Evolutionary conservation across 1,140 invertebrate species (phyloP), one percentile per base, ranked within the genome.

Genomic region (Zaprionus davidi): DNA sequence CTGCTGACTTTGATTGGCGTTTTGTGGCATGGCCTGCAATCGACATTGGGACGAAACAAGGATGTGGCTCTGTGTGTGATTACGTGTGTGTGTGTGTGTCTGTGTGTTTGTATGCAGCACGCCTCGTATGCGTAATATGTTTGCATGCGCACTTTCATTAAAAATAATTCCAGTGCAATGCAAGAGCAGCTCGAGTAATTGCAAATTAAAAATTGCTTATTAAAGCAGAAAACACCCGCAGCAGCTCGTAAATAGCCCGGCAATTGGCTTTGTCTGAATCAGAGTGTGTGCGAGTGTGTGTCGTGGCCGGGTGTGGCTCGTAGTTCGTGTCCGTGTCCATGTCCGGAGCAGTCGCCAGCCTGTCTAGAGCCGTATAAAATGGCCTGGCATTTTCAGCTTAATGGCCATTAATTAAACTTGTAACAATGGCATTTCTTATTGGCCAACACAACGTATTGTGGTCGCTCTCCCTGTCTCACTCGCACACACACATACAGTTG

Each of bases 141-240:
- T 75, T 85, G 82, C 79, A 82, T 90, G 82, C 53, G 76, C 76
- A 78, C 76, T 82, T 85, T 76, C 79, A 90, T 90, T 87, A 80
- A 90, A 86, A 90, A 77, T 85, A 75, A 88, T 88, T 86, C 70
- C 67, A 76, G 58, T 78, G 66, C 51, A 82, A 20, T 68, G 72
- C 63, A 28, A 62, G 22, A 55, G 53, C 53, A 88, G 67, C 67
- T 71, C 71, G 78, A 88, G 85, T 88, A 88, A 88, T 88, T 85
- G 85, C 85, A 90, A 90, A 85, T 88, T 88, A 88, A 88, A 90
- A 88, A 90, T 88, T 90, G 85, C 85, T 88, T 90, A 88, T 88
- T 84, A 88, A 88, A 77, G 81, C 81, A 84, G 78, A 87, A 87
- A 74, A 26, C 76, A 49, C 58, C 38, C 38, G 26, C 55, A 76